Conservation (phyloP, 1,140 invertebrate species). For the Caenorhabditis latens region DNA sequence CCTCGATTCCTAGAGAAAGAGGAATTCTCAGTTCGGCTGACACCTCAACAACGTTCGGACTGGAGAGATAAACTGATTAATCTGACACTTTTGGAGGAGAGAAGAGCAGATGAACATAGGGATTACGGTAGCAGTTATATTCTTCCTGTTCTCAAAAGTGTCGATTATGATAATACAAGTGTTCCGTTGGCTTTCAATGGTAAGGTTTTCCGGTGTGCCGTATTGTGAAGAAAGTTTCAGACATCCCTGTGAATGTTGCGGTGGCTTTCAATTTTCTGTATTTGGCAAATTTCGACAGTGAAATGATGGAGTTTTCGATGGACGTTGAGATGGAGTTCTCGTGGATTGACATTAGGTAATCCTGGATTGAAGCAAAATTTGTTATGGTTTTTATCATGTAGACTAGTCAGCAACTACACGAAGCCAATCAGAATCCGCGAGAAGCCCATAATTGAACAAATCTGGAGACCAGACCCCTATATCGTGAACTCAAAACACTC, state of each 20-base stretch:
- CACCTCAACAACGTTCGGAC: slow-evolving; percentile 13
- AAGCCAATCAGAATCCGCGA: slow-evolving; percentile 75
- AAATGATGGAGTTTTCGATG: slow-evolving; percentile 75
- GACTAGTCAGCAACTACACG: slow-evolving; percentile 75
- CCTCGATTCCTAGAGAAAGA: neutral
- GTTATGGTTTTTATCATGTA: slow-evolving; percentile 54
- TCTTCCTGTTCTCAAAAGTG: slow-evolving; percentile 72
- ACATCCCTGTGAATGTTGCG: slow-evolving; percentile 73
- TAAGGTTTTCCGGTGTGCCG: slow-evolving; percentile 70
- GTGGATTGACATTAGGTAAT: slow-evolving; percentile 68
- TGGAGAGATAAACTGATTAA: slow-evolving; percentile 30
- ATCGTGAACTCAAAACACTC: slow-evolving; percentile 71
- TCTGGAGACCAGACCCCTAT: slow-evolving; percentile 76
- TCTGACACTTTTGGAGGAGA: slow-evolving; percentile 11
- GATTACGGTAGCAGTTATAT: slow-evolving; percentile 76
- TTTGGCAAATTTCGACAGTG: slow-evolving; percentile 74
- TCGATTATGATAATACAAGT: slow-evolving; percentile 75
- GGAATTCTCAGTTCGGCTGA: slow-evolving; percentile 7
- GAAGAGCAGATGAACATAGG: slow-evolving; percentile 49
- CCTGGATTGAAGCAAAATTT: neutral
- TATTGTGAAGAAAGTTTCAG: slow-evolving; percentile 63
- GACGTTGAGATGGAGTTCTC: slow-evolving; percentile 73
- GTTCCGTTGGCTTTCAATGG: slow-evolving; percentile 69
- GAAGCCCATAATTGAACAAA: slow-evolving; percentile 71
- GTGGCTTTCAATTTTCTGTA: slow-evolving; percentile 74